Percentiles rank a stretch among this genome's conserved stretches.
phyloP scores from a whole-genome alignment of 2,888 invertebrate species.

The Rhaphigaster nebulosa region DNA sequence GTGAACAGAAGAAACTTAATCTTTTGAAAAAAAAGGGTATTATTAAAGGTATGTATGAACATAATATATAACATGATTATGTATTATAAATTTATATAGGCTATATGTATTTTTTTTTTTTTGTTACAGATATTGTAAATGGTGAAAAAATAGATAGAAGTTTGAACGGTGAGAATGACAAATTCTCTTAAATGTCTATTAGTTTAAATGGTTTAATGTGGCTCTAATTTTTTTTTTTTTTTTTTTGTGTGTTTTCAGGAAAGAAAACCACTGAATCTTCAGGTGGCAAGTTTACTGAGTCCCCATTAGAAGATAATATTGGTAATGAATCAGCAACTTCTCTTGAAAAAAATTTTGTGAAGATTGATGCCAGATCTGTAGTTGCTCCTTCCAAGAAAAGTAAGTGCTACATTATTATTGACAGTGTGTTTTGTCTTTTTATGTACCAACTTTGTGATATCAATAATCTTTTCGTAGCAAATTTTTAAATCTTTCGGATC shows the following conservation, averaged over 20 bases:
- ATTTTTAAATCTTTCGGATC: too few species aligned
- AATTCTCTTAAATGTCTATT: background rate
- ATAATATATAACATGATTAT: too few species aligned
- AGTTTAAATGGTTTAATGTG: background rate
- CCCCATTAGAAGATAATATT: background rate
- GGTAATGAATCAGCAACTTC: background rate
- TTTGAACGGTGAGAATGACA: background rate
- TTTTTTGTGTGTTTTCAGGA: background rate
- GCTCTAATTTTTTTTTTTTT: background rate
- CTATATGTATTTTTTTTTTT: background rate
- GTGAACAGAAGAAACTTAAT: slow-evolving; percentile 79
- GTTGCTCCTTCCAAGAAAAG: background rate
- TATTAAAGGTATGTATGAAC: slow-evolving; percentile 30
- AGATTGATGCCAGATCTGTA: background rate
- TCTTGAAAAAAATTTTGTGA: slow-evolving; percentile 1
- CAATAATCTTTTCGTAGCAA: too few species aligned
- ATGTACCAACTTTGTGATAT: too few species aligned
- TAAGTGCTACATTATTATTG: too few species aligned
- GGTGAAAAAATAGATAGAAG: slow-evolving; percentile 66
- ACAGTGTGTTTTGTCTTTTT: too few species aligned
- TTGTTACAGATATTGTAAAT: slow-evolving; percentile 64
- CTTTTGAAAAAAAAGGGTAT: slow-evolving; percentile 72
- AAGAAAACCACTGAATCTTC: background rate
- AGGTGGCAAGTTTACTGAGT: background rate
- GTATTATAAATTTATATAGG: background rate